Evolutionary conservation across 2,797 vertebrate genomes (phyloP), one percentile per base, ranked within the genome.

Genomic region (Pseudochirops cupreus): DNA sequence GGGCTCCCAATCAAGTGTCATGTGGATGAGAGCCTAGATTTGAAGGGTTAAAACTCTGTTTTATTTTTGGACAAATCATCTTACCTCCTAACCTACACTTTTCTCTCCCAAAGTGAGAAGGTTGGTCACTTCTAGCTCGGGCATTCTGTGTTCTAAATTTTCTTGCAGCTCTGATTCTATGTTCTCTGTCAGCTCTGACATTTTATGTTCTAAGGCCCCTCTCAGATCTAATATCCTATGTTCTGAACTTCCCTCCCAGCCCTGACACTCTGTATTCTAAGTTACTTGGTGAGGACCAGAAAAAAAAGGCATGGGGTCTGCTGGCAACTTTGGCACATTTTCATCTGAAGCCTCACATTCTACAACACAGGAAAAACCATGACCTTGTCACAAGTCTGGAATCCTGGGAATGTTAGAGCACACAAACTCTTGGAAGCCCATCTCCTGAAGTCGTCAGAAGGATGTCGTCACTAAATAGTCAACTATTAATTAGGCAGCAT

Each of bases 381-480:
- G n/a, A 21, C 5, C 62, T 74, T 74, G 14, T 74, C 62, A n/a
- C 33, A 39, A 74, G 16, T 74, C 62, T 29, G n/a, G 14, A 74
- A 74, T 39, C 59, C 10, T 62, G 14, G 33, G 14, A 31, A 67
- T n/a, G 33, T 33, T n/a, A 67, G 5, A 67, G 33, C 5, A n/a
- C 33, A n/a, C 33, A 67, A 67, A 67, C 14, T 2, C 74, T 46
- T 9, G 7, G 4, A 82, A 24, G 39, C 21, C 56, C 3, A 10
- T 24, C 39, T 82, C 46, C 74, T 3, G 39, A 82, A 26, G 39
- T 82, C 96, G 59, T 95, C 56, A 91, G 95, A 91, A 96, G n/a
- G 0, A 0, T 93, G 92, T 97, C 39, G 97, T 98, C 97, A 97
- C 98, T 97, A 58, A 96, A 92, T 96, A 95, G 95, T 96, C 97